Evolutionary conservation across 1,140 invertebrate species (phyloP).

Genomic region (Hestina assimilis): DNA sequence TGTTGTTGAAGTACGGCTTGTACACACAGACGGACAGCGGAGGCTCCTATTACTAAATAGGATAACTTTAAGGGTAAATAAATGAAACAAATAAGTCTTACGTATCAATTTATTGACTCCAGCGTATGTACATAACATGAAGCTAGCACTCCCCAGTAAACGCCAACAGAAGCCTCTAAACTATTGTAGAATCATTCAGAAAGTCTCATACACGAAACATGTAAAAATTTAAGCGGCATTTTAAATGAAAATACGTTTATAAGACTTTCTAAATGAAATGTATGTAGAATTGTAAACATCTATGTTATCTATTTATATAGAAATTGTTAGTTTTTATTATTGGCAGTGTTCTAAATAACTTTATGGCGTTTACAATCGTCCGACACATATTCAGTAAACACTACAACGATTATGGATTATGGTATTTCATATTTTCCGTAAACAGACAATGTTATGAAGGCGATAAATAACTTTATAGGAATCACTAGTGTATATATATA

Average conservation of each 20-base stretch:
- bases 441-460: conserved; percentile 11
- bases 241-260: too few relatives aligned
- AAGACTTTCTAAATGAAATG: too few relatives aligned
- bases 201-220: too few relatives aligned
- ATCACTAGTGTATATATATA: conserved; percentile 27
- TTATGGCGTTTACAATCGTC: conserved; percentile 14
- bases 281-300: too few relatives aligned
- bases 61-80: conserved; percentile 18
- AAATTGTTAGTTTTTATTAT: background rate
- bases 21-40: too few relatives aligned
- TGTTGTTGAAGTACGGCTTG: too few relatives aligned
- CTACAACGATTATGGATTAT: conserved; percentile 18
- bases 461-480: conserved; percentile 15
- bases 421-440: background rate
- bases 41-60: too few relatives aligned
- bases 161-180: conserved; percentile 26
- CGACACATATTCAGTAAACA: conserved; percentile 1
- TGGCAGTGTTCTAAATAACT: conserved; percentile 17
- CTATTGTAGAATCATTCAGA: background rate
- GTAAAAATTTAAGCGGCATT: too few relatives aligned
- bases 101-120: conserved; percentile 60
- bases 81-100: conserved; percentile 37
- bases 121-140: conserved; percentile 56
- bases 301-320: too few relatives aligned
- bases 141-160: conserved; percentile 42